These are phyloP conservation scores for Sandelia bainsii DNA, from an alignment of 2,797 vertebrate species.

Conservation along the genomic window DNA sequence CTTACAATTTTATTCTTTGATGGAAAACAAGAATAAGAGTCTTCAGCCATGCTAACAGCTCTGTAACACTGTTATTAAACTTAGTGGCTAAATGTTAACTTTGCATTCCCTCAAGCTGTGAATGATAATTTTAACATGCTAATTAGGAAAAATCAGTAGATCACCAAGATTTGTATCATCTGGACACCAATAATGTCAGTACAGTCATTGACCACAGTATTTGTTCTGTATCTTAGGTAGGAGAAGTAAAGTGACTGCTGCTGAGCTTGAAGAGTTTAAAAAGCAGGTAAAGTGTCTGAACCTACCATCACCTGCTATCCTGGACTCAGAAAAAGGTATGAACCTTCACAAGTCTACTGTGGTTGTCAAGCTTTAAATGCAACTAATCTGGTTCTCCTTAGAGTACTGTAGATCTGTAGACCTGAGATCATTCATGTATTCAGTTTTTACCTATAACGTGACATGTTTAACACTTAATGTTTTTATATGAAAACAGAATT, in stretches of 20 bases:
- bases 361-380: neutral
- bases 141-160: neutral
- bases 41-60: neutral
- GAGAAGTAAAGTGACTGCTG: constrained; percentile 36
- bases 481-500: neutral
- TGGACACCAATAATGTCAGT: neutral
- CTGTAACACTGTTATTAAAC: too few species aligned
- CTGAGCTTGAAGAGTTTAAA: constrained; percentile 55
- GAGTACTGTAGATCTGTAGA: too few species aligned
- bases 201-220: neutral
- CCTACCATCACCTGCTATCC: constrained; percentile 29
- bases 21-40: neutral
- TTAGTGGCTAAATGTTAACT: too few species aligned
- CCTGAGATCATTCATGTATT: too few species aligned
- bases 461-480: too few species aligned
- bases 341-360: neutral
- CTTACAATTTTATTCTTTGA: neutral
- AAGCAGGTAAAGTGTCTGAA: constrained; percentile 63
- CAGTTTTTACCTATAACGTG: too few species aligned
- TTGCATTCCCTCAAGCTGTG: too few species aligned
- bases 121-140: too few species aligned
- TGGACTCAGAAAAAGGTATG: constrained; percentile 58
- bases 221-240: constrained; percentile 51
- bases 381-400: too few species aligned
- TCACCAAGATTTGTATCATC: neutral